A percentile compares a stretch with the other conserved stretches of the same genome.
phyloP scores from a whole-genome alignment of 2,797 vertebrate genomes.

The Gymnothorax javanicus region DNA sequence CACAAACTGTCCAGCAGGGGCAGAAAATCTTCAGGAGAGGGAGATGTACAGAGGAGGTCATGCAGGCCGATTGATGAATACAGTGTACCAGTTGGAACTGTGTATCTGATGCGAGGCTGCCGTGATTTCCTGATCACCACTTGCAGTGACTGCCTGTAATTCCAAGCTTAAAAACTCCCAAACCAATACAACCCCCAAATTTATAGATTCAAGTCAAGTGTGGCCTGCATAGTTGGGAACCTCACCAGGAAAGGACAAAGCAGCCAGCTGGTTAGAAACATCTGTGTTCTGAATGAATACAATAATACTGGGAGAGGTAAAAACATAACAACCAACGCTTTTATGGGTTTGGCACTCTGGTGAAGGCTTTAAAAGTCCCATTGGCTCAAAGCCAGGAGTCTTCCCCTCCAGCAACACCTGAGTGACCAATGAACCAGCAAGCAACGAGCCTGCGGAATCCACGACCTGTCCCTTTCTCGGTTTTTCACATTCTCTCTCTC shows the following conservation, averaged over 20 bases:
- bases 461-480: conserved; percentile 67
- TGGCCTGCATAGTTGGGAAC: background rate
- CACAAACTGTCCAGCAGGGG: conserved; percentile 50
- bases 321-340: background rate
- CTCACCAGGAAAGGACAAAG: background rate
- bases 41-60: background rate
- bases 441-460: conserved; percentile 63
- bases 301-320: background rate
- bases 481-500: conserved; percentile 45
- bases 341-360: background rate
- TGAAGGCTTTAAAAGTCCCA: background rate
- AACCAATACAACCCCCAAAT: conserved; percentile 47
- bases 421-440: conserved; percentile 54
- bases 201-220: background rate
- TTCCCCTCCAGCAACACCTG: conserved; percentile 26
- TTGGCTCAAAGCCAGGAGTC: background rate
- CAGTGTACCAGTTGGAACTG: background rate
- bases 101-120: background rate
- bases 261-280: background rate
- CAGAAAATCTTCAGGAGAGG: conserved; percentile 53
- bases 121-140: background rate
- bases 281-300: background rate
- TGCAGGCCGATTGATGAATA: conserved; percentile 16
- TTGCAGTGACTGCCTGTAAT: background rate
- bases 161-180: conserved; percentile 40